Evolutionary conservation across 1,140 invertebrate genomes (phyloP), one percentile per base, ranked within the genome.

Genomic region (Philopotamus ludificatus): DNA sequence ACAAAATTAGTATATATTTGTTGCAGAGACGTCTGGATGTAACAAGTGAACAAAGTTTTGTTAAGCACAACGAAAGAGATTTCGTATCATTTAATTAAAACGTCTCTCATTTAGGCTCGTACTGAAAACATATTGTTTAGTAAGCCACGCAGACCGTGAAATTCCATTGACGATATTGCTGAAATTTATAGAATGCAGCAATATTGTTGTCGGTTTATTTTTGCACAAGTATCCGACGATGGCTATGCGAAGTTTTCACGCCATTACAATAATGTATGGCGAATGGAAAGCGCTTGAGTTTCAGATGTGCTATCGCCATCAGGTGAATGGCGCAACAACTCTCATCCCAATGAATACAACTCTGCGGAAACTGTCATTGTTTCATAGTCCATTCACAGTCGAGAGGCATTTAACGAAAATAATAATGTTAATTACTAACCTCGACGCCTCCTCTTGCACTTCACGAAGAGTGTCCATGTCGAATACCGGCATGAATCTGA

Each of bases 51-150:
- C 34, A 42, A 7, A 22, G 42, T 28, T 57, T 57, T 42, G 54
- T 42, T 42, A 4, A 18, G 34, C 18, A 42, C 54, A 47, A 47
- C 53, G 57, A 61, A 66, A 66, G 58, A 61, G 65, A 66, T 66
- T 66, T 61, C 65, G 50, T 66, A 66, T 66, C 65, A 61, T 66
- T 66, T 66, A 66, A 66, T 66, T 66, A 66, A 66, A 61, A 57
- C 39, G 54, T 57, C 54, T 18, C 54, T 57, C 51, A 54, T 57
- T 39, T 42, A 39, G 26, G 26, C 51, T 55, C 20, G 51, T 20
- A 15, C 22, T 49, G 47, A 15, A 21, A 49, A 49, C 22, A 21
- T 18, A n/a, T 34, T 12, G 28, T 34, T 34, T 7, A 34, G n/a
- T n/a, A n/a, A n/a, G n/a, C n/a, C n/a, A n/a, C n/a, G n/a, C n/a